These are phyloP conservation scores for Pseudochromis fuscus DNA, from an alignment of 2,797 vertebrate genomes.

Conservation along the genomic window DNA sequence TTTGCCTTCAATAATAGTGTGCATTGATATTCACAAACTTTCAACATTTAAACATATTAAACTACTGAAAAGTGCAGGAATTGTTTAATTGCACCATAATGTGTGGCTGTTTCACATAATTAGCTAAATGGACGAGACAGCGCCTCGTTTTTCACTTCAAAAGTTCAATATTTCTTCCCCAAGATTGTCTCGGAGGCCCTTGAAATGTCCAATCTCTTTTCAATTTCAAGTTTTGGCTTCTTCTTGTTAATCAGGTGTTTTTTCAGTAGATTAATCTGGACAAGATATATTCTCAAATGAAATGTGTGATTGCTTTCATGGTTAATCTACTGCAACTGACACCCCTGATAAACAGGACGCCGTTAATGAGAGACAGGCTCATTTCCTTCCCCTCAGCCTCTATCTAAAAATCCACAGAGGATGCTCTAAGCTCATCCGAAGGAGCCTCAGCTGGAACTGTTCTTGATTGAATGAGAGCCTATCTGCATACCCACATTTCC, in stretches of 20 bases:
- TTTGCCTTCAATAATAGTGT: no score
- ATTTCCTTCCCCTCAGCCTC: constrained; percentile 53
- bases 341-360: constrained; percentile 53
- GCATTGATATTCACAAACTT: no score
- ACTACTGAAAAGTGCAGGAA: not conserved
- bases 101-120: not conserved
- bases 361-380: constrained; percentile 62
- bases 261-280: constrained; percentile 34
- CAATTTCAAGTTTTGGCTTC: constrained; percentile 18
- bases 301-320: constrained; percentile 58
- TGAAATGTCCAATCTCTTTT: constrained; percentile 20
- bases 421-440: constrained; percentile 44
- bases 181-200: not conserved
- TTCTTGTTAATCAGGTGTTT: constrained; percentile 25
- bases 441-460: constrained; percentile 35
- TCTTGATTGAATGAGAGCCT: constrained; percentile 42
- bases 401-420: constrained; percentile 43
- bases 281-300: constrained; percentile 42
- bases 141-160: constrained; percentile 4
- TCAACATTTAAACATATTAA: not conserved
- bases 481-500: constrained; percentile 28
- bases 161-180: not conserved
- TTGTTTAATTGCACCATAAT: not conserved
- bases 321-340: constrained; percentile 62
- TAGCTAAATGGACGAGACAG: not conserved